Percentiles rank a stretch among this genome's conserved stretches.
Evolutionary conservation across 2,888 invertebrate species (phyloP).

Genomic region (Drosophila conformis): DNA sequence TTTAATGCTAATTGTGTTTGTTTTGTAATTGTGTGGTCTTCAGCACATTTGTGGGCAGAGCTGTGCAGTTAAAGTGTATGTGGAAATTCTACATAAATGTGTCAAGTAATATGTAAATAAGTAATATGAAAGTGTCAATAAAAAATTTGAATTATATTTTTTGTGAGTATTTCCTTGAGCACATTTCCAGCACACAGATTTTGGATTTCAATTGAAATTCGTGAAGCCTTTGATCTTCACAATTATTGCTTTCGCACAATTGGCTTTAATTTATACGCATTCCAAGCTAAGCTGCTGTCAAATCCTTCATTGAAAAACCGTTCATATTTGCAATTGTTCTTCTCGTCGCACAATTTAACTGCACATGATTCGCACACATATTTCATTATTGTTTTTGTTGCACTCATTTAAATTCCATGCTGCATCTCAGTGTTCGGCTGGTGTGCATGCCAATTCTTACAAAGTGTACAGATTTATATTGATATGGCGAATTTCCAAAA

Average conservation of each 20-base stretch:
- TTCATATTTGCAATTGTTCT: slow-evolving; percentile 36
- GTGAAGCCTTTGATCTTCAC: neutral
- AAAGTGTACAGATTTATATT: slow-evolving; percentile 21
- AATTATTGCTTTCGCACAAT: neutral
- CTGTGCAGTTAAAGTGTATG: slow-evolving; percentile 32
- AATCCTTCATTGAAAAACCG: slow-evolving; percentile 1
- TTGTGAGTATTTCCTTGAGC: neutral
- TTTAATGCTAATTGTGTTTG: slow-evolving; percentile 47
- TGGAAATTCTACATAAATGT: slow-evolving; percentile 37
- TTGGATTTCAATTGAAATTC: slow-evolving; percentile 17
- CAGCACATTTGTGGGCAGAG: slow-evolving; percentile 35
- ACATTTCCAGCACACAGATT: neutral
- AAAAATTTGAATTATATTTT: neutral
- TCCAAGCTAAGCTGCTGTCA: slow-evolving; percentile 1
- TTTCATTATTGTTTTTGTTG: slow-evolving; percentile 39
- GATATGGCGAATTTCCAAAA: slow-evolving; percentile 10
- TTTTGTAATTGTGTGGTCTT: slow-evolving; percentile 39
- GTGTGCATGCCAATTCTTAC: slow-evolving; percentile 26
- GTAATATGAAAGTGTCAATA: neutral
- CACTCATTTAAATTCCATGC: slow-evolving; percentile 69
- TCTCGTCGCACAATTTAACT: slow-evolving; percentile 35
- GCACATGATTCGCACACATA: slow-evolving; percentile 56
- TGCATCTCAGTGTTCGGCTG: slow-evolving; percentile 22
- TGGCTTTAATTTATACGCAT: slow-evolving; percentile 14
- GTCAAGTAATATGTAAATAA: neutral